Evolutionary conservation across 2,797 vertebrate genomes (phyloP).

Genomic region (Galago senegalensis): DNA sequence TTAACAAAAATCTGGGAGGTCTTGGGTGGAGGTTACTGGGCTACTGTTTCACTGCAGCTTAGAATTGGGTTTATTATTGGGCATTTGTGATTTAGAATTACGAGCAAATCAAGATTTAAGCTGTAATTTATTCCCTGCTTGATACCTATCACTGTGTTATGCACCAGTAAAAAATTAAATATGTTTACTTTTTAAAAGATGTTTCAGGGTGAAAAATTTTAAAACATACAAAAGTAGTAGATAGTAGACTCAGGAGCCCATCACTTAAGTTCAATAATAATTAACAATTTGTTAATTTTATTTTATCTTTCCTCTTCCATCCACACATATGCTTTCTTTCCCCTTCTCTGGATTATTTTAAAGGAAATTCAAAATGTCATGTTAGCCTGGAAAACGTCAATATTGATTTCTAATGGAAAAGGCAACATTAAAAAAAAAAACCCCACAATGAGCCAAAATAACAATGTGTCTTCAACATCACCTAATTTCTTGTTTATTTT

Average conservation of each 20-base stretch:
- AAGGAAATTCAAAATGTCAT: constrained; percentile 52
- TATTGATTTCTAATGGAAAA: neutral
- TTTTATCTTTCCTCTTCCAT: neutral
- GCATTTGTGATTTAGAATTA: neutral
- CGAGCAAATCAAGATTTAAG: constrained; percentile 2
- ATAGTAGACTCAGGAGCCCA: neutral
- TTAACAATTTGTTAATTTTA: constrained; percentile 2
- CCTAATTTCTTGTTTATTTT: neutral
- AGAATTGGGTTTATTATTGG: neutral
- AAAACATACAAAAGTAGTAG: constrained; percentile 15
- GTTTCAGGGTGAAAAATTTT: constrained; percentile 8
- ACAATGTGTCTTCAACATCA: neutral
- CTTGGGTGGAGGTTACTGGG: neutral
- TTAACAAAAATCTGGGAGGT: neutral
- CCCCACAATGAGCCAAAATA: neutral
- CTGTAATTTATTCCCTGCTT: neutral
- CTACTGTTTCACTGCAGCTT: neutral
- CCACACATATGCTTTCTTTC: neutral
- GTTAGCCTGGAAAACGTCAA: neutral
- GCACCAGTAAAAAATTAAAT: neutral
- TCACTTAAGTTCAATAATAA: neutral
- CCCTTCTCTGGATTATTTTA: constrained; percentile 5
- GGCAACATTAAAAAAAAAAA: neutral
- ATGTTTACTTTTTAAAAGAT: neutral
- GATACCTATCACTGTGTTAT: neutral